A percentile compares a stretch with the other conserved stretches of the same genome.
Evolutionary conservation across 2,797 vertebrate species (phyloP).

Genomic region (Hypotaenidia philippensis): DNA sequence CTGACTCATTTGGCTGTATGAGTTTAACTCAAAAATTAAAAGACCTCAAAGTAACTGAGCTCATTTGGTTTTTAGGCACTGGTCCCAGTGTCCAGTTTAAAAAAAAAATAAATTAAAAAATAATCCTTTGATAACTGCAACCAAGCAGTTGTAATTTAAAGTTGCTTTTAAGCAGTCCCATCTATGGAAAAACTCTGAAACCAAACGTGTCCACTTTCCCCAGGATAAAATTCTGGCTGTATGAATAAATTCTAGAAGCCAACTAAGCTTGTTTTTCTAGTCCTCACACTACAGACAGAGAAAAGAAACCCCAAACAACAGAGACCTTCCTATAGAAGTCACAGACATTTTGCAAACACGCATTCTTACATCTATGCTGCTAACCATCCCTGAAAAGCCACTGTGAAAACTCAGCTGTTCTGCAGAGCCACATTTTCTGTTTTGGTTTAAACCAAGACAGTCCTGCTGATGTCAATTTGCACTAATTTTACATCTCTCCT

Average conservation of each 20-base stretch:
- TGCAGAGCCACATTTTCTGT: neutral
- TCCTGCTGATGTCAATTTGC: neutral
- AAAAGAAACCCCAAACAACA: neutral
- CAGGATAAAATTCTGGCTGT: neutral
- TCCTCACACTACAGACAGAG: neutral
- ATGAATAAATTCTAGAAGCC: neutral
- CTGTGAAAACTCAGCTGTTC: neutral
- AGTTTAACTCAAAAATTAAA: slow-evolving; percentile 15
- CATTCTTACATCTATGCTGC: neutral
- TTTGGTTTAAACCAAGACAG: neutral
- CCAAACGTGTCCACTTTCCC: neutral
- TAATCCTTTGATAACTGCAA: neutral
- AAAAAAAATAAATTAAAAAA: neutral
- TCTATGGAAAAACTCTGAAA: neutral
- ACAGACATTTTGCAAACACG: neutral
- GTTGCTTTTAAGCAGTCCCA: neutral
- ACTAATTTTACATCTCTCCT: neutral
- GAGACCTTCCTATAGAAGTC: neutral
- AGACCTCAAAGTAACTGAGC: neutral
- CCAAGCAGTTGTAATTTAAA: neutral
- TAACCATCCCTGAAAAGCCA: neutral
- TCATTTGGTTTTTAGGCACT: slow-evolving; percentile 27
- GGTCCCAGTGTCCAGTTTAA: neutral
- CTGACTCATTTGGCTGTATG: neutral
- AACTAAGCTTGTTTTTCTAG: neutral